Base-by-base conservation (phyloP, 2,888 invertebrate genomes). In the Tenthredo amoena region DNA sequence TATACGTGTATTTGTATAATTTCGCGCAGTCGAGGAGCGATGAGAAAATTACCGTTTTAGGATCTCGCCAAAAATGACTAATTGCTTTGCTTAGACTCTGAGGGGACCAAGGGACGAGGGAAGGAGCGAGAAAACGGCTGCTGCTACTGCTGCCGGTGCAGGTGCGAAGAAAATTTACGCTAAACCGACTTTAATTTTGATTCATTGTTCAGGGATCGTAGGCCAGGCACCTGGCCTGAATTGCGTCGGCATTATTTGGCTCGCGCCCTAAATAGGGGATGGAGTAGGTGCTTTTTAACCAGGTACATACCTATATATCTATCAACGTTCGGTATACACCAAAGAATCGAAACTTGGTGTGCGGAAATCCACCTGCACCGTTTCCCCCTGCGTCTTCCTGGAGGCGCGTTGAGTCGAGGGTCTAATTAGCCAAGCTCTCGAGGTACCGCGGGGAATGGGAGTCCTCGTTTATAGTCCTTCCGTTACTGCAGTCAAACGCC, bases 161-260 rank as follows among this genome's bases (percentile, higher is more conserved):
- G 85, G 86, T 84, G 85, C 84, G 76, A 72, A 87, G 86, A 86
- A 87, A 91, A 90, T 90, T 91, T 89, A 89, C 89, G 88, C 86
- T 90, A 88, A 90, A 89, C 88, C 89, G 90, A 91, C 88, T 92
- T 91, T 91, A 91, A 91, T 91, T 90, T 91, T 91, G 91, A 91
- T 91, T 92, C 90, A 91, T 90, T 88, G 88, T 83, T 65, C 62
- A 81, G 58, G 68, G 83, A 68, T 83, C 83, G 83, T 40, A 37
- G 68, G 34, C 34, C 77, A 55, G 62, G 83, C 47, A 83, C 83
- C 83, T 81, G 81, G 81, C 58, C 81, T 65, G 62, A 62, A 81
- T 62, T 37, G 62, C 81, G 81, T 65, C 12, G 83, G 83, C 83
- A 50, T 71, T 68, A 68, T 58, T 65, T 83, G 26, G 47, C 31